These are phyloP conservation scores for Oxyruncus cristatus DNA, from an alignment of 2,113 vertebrate species.

Conservation along the genomic window DNA sequence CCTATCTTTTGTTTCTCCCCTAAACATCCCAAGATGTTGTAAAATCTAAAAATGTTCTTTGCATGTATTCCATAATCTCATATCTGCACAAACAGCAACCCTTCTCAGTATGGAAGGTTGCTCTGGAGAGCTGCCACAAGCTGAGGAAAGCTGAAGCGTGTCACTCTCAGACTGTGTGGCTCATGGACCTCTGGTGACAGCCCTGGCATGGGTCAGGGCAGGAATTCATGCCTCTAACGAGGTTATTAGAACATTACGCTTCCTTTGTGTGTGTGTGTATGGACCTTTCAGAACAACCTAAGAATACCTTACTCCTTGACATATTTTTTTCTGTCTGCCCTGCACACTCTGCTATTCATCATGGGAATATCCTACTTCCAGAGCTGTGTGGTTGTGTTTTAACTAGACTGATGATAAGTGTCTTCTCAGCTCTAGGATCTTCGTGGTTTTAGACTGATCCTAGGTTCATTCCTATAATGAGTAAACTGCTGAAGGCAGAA, in stretches of 20 bases:
- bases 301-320: neutral
- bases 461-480: neutral
- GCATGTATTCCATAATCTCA: neutral
- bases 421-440: neutral
- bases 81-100: neutral
- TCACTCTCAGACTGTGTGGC: neutral
- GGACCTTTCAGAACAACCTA: neutral
- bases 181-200: neutral
- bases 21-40: neutral
- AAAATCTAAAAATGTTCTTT: neutral
- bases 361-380: neutral
- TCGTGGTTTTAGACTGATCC: neutral
- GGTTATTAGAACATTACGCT: rapidly evolving
- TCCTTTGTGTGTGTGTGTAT: neutral
- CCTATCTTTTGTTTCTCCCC: neutral
- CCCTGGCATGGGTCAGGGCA: neutral
- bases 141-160: neutral
- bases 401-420: neutral
- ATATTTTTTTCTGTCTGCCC: neutral
- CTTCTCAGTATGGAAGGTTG: neutral
- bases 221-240: neutral
- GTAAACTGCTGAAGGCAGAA: neutral
- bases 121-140: neutral
- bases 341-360: neutral
- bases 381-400: neutral